These are phyloP conservation scores for Drosophila miranda DNA, from an alignment of 1,140 invertebrate genomes.

Conservation along the genomic window DNA sequence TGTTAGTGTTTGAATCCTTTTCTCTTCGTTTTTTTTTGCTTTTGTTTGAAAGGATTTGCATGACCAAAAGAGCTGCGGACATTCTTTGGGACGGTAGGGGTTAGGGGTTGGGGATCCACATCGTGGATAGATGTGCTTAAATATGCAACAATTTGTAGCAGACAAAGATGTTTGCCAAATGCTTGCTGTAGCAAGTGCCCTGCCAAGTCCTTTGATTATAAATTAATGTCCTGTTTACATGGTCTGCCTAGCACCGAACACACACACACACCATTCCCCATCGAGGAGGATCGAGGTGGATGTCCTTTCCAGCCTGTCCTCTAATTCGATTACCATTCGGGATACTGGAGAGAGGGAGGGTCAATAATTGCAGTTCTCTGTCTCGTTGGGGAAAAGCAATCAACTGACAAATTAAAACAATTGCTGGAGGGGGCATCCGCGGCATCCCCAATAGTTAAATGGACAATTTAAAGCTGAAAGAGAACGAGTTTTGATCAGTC, in stretches of 20 bases:
- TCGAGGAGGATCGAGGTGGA: no score
- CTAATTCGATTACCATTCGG: slow-evolving; percentile 43
- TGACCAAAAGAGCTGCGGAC: slow-evolving; percentile 44
- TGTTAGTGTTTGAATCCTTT: slow-evolving; percentile 42
- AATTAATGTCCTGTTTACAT: slow-evolving; percentile 73
- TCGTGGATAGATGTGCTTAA: slow-evolving; percentile 28
- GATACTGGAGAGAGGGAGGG: not conserved
- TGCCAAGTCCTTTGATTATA: slow-evolving; percentile 60
- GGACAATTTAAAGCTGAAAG: slow-evolving; percentile 23
- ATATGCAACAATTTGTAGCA: slow-evolving; percentile 78
- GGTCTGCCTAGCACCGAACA: not conserved
- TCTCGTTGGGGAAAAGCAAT: slow-evolving; percentile 62
- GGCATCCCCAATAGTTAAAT: slow-evolving; percentile 1
- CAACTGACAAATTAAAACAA: slow-evolving; percentile 77
- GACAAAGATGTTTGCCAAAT: slow-evolving; percentile 60
- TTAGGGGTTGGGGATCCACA: not conserved
- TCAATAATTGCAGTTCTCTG: slow-evolving; percentile 39
- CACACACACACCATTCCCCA: not conserved
- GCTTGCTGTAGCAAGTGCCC: not conserved
- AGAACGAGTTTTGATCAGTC: no score
- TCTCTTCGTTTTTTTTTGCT: not conserved
- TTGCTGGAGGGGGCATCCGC: slow-evolving; percentile 27
- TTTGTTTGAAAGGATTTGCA: slow-evolving; percentile 47
- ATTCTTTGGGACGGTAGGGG: slow-evolving; percentile 1
- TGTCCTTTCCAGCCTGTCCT: slow-evolving; percentile 6